phyloP scores from a whole-genome alignment of 2,888 invertebrate genomes.

The Pyralis farinalis region DNA sequence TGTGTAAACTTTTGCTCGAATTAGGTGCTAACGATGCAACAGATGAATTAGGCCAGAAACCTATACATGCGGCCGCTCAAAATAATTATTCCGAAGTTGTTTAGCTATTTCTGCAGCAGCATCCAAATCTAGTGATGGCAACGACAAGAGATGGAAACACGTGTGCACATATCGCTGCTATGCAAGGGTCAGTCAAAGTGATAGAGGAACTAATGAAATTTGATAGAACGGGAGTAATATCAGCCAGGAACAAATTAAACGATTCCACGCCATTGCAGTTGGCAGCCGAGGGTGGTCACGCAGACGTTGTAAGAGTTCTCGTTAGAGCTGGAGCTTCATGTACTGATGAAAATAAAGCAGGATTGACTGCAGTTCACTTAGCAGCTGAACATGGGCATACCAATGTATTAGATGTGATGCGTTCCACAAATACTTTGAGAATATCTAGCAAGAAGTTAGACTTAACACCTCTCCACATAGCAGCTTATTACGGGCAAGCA shows the following conservation, averaged over 20 bases:
- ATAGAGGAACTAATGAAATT: slow-evolving; percentile 99
- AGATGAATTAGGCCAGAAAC: slow-evolving; percentile 97
- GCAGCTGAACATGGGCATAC: slow-evolving; percentile 98
- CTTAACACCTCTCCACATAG: slow-evolving; percentile 97
- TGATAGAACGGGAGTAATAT: slow-evolving; percentile 96
- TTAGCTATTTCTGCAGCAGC: slow-evolving; percentile 96
- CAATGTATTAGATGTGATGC: slow-evolving; percentile 94
- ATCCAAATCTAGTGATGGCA: slow-evolving; percentile 96
- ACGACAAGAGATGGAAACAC: slow-evolving; percentile 99
- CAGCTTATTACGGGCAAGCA: slow-evolving; percentile 98
- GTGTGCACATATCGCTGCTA: slow-evolving; percentile 99
- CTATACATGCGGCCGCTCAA: slow-evolving; percentile 98
- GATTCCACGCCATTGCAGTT: slow-evolving; percentile 98
- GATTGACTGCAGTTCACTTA: slow-evolving; percentile 97
- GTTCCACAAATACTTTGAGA: slow-evolving; percentile 92
- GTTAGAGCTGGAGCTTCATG: slow-evolving; percentile 97
- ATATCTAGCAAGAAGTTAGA: slow-evolving; percentile 97
- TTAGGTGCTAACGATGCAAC: slow-evolving; percentile 97
- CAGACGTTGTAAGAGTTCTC: slow-evolving; percentile 96
- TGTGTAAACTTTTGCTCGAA: slow-evolving; percentile 94
- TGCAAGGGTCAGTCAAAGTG: slow-evolving; percentile 98
- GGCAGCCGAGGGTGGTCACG: slow-evolving; percentile 99
- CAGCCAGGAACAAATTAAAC: slow-evolving; percentile 96
- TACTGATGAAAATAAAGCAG: slow-evolving; percentile 97
- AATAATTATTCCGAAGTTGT: slow-evolving; percentile 99